Evolutionary conservation across 1,140 invertebrate species (phyloP).

Genomic region (Camponotus pennsylvanicus): DNA sequence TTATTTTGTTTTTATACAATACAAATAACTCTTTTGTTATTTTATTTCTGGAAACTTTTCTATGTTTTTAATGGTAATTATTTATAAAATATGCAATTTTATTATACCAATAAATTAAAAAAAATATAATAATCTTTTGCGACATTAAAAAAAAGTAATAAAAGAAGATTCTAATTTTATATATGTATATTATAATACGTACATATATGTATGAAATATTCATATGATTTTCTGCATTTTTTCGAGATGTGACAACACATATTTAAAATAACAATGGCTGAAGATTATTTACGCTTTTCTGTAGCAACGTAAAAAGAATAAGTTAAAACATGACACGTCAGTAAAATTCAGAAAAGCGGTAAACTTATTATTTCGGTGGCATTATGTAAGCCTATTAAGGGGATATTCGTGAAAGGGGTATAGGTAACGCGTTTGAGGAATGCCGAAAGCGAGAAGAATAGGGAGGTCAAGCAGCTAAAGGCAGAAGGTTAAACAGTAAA

Average conservation of each 20-base stretch:
- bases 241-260: too few relatives aligned
- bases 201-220: too few relatives aligned
- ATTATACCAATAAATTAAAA: not conserved
- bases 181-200: too few relatives aligned
- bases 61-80: not conserved
- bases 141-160: not conserved
- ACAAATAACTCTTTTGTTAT: not conserved
- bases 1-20: not conserved
- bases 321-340: not conserved
- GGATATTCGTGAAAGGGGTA: slow-evolving; percentile 70
- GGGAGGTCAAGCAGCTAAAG: slow-evolving; percentile 68
- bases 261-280: too few relatives aligned
- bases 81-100: not conserved
- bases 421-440: slow-evolving; percentile 75
- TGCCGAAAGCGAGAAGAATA: slow-evolving; percentile 71
- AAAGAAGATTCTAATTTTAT: too few relatives aligned
- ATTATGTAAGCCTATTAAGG: slow-evolving; percentile 79
- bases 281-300: not conserved
- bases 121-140: not conserved
- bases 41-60: not conserved
- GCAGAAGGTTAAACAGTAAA: slow-evolving; percentile 63
- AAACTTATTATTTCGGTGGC: slow-evolving; percentile 52
- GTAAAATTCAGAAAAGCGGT: slow-evolving; percentile 22
- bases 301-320: not conserved
- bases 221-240: too few relatives aligned